Conservation (phyloP, 30 jellyfish, hydroid and myxozoan genomes). For the Hydractinia symbiolongicarpus region DNA sequence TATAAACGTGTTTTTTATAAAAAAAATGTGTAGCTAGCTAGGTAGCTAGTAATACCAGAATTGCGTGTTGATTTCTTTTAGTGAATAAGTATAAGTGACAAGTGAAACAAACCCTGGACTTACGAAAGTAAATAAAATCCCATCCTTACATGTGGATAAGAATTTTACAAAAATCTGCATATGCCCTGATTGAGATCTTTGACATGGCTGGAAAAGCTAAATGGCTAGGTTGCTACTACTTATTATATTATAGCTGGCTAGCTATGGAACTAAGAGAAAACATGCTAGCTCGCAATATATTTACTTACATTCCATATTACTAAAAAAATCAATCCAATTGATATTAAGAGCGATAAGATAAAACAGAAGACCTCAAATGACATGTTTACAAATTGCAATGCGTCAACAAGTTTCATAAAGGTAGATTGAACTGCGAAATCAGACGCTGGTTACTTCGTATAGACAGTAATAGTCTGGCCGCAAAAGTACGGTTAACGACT, state of each 20-base stretch:
- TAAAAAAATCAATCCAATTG: slow-evolving; percentile 70
- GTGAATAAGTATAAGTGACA: no score
- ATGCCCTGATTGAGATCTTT: not conserved
- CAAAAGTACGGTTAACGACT: no score
- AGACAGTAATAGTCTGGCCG: no score
- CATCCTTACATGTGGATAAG: not conserved
- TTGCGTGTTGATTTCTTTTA: no score
- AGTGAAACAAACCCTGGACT: no score
- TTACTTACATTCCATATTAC: slow-evolving; percentile 93
- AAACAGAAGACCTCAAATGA: slow-evolving; percentile 82
- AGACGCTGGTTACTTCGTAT: no score
- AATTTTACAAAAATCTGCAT: not conserved
- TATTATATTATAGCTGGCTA: not conserved
- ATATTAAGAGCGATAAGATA: slow-evolving; percentile 58
- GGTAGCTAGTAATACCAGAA: no score
- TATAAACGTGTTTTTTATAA: no score
- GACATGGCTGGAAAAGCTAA: not conserved
- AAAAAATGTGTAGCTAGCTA: no score
- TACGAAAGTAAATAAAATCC: not conserved
- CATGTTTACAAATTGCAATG: slow-evolving; percentile 17
- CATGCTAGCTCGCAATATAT: not conserved
- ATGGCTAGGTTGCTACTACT: not conserved
- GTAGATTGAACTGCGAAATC: no score
- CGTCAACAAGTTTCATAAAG: no score
- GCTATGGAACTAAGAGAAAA: not conserved